Percentiles rank a stretch among this genome's conserved stretches.
phyloP scores from a whole-genome alignment of 2,888 invertebrate species.

The Papilio protenor region DNA sequence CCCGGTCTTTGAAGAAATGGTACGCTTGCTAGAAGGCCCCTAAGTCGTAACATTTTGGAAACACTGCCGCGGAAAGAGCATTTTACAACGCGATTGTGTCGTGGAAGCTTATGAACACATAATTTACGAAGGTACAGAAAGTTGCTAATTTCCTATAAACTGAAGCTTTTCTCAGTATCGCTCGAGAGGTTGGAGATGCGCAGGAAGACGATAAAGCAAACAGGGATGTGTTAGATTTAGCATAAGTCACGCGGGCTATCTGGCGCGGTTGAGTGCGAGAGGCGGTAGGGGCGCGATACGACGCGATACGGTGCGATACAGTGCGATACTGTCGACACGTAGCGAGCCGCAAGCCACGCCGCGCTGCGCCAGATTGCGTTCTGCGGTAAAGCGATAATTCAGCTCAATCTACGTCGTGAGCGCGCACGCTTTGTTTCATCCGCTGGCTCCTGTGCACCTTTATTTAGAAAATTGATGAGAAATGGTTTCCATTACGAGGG shows the following conservation, averaged over 20 bases:
- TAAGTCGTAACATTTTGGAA: too few relatives aligned
- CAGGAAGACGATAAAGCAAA: constrained; percentile 73
- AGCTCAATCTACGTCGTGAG: constrained; percentile 84
- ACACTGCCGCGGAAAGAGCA: too few relatives aligned
- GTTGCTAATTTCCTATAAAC: not conserved
- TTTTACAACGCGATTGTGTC: too few relatives aligned
- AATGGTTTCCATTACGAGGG: constrained; percentile 83
- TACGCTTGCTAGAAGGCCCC: too few relatives aligned
- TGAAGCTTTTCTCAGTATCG: not conserved
- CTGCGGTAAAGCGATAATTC: constrained; percentile 85
- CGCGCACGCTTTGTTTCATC: constrained; percentile 81
- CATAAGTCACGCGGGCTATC: constrained; percentile 81
- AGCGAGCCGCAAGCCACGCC: constrained; percentile 42
- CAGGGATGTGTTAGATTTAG: constrained; percentile 75
- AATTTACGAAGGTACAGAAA: not conserved
- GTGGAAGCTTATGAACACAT: not conserved
- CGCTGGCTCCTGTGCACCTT: constrained; percentile 83
- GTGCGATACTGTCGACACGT: constrained; percentile 49
- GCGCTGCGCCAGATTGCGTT: constrained; percentile 75
- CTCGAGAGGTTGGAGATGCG: constrained; percentile 63
- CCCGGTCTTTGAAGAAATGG: too few relatives aligned
- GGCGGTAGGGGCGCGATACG: constrained; percentile 56
- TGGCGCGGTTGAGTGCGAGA: constrained; percentile 69
- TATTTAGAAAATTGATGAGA: constrained; percentile 85
- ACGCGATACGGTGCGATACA: constrained; percentile 45